Base-by-base conservation (phyloP, 1,140 invertebrate genomes). In the Drosophila simulans region DNA sequence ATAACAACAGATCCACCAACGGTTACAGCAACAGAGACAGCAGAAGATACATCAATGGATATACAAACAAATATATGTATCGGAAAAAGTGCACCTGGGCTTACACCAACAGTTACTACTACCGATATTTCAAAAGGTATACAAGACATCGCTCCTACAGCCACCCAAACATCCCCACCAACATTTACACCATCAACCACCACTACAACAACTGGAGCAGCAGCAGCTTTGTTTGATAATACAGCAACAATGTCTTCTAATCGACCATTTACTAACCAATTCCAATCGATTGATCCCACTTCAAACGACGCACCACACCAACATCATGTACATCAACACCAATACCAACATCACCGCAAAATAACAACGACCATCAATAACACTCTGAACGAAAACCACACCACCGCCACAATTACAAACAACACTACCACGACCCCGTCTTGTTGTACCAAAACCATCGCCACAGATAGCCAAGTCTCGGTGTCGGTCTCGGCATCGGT, bases 401-500 rank as follows among this genome's bases (percentile, higher is more conserved):
- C 27, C 55, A 68, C 70, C 35, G 8, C 27, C 27, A 80, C 63
- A 64, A 56, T 48, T 48, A 71, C 58, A 63, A 56, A 51, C 39
- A 57, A 58, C 37, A 60, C 56, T 42, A 79, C 57, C 43, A 72
- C 58, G 46, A 80, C 56, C 74, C 65, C 58, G 40, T 71, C 63
- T 63, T 71, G 57, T 71, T 78, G 77, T 77, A 72, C 70, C 77
- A 79, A 54, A 83, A 79, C 80, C 79, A 91, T 80, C 82, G 81
- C 77, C 72, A 84, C 91, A 92, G 91, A 92, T 84, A 88, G 75
- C 80, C 91, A 80, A 69, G 80, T 83, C 64, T 78, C 82, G 83
- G 73, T 81, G 49, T 85, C 82, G 62, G 84, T 86, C 62, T 86
- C 83, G 75, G 77, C 90, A 55, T 90, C 90, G 63, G 73, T 76